A percentile compares a stretch with the other conserved stretches of the same genome.
phyloP scores from a whole-genome alignment of 2,113 vertebrate genomes.

The Chascanopsetta lugubris region DNA sequence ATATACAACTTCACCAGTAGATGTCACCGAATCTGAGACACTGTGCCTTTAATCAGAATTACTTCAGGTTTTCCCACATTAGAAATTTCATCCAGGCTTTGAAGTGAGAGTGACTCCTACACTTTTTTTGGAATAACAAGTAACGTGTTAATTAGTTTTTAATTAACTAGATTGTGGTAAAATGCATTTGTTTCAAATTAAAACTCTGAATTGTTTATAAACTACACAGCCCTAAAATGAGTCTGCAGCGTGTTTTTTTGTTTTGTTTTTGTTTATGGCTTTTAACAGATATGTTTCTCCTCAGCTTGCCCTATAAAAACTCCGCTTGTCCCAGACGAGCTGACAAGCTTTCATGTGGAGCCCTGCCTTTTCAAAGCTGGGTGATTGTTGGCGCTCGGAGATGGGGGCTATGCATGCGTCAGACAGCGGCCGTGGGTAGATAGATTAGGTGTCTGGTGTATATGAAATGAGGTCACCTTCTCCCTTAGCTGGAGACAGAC shows the following conservation, averaged over 20 bases:
- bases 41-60: too few relatives aligned
- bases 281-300: not conserved
- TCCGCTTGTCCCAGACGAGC: not conserved
- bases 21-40: too few relatives aligned
- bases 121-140: not conserved
- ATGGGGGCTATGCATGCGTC: constrained; percentile 16
- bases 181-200: not conserved
- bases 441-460: constrained; percentile 53
- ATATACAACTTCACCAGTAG: too few relatives aligned
- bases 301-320: not conserved
- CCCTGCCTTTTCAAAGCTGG: constrained; percentile 10
- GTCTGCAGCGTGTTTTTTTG: not conserved
- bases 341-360: not conserved
- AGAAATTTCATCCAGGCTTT: too few relatives aligned
- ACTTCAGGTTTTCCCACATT: too few relatives aligned
- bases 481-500: constrained; percentile 51
- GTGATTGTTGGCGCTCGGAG: constrained; percentile 10
- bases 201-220: not conserved
- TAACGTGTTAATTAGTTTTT: not conserved
- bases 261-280: too few relatives aligned
- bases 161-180: not conserved
- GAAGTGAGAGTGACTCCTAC: too few relatives aligned
- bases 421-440: constrained; percentile 14
- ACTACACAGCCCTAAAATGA: not conserved
- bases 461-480: constrained; percentile 71